These are phyloP conservation scores for Chlorospingus semifuscus DNA, from an alignment of 2,797 vertebrate genomes.

Conservation along the genomic window DNA sequence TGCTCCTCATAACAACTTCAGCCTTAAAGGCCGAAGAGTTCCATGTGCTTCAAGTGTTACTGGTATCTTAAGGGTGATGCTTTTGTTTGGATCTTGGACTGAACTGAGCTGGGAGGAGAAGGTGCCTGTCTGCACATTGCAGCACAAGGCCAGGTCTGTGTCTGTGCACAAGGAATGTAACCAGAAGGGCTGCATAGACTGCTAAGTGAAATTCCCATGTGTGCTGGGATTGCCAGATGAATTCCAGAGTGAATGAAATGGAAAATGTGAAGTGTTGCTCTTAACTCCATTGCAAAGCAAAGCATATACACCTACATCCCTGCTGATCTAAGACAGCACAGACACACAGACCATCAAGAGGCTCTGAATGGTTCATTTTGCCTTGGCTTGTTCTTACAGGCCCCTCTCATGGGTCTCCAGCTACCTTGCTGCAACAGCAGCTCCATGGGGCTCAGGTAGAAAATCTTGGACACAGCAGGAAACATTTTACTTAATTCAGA, in stretches of 20 bases:
- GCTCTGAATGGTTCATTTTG: neutral
- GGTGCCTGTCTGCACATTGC: neutral
- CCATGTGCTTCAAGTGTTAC: neutral
- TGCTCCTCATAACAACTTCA: neutral
- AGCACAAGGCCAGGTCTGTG: neutral
- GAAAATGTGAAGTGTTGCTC: neutral
- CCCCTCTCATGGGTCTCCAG: neutral
- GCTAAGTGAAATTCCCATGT: neutral
- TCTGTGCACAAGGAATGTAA: neutral
- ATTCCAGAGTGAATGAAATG: neutral
- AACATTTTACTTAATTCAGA: neutral
- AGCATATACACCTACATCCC: fast-evolving
- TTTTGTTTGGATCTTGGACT: neutral
- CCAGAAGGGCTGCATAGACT: neutral
- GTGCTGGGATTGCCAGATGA: neutral
- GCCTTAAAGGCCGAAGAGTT: neutral
- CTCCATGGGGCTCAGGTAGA: neutral
- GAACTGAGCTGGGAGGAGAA: neutral
- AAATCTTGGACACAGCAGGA: neutral
- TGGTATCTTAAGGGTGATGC: neutral
- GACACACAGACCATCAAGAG: no score
- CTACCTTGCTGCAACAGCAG: neutral
- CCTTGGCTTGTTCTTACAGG: neutral
- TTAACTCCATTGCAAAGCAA: neutral
- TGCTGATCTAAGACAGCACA: neutral